phyloP scores from a whole-genome alignment of 2,888 invertebrate species.

The Zygothrica quintamaculata region DNA sequence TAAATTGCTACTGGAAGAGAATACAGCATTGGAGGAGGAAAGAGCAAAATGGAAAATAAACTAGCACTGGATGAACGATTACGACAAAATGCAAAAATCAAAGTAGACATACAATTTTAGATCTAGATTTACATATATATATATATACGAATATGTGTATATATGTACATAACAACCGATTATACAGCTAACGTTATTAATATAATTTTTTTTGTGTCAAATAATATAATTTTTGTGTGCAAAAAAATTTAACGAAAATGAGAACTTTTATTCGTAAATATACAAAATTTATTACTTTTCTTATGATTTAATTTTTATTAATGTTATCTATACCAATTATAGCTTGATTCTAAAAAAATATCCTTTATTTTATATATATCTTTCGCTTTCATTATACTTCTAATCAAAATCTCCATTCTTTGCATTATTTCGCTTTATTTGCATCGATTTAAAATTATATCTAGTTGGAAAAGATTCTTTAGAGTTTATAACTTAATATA shows the following conservation, averaged over 20 bases:
- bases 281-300: conserved; percentile 47
- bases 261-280: conserved; percentile 25
- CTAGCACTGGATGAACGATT: conserved; percentile 62
- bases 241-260: conserved; percentile 9
- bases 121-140: conserved; percentile 21
- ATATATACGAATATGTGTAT: conserved; percentile 1
- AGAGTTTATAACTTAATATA: conserved; percentile 52
- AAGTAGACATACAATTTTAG: conserved; percentile 71
- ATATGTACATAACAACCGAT: conserved; percentile 7
- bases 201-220: conserved; percentile 55
- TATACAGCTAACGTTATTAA: conserved; percentile 29
- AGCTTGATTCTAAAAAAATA: too few species aligned
- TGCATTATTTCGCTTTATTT: too few species aligned
- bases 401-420: too few species aligned
- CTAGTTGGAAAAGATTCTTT: too few species aligned
- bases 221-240: conserved; percentile 29
- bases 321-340: too few species aligned
- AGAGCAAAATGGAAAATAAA: conserved; percentile 19
- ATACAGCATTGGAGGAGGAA: conserved; percentile 34
- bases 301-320: conserved; percentile 23
- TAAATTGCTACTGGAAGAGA: conserved; percentile 65
- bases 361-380: too few species aligned
- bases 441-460: too few species aligned
- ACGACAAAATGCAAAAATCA: conserved; percentile 56
- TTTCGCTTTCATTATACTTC: too few species aligned